Evolutionary conservation across 2,113 vertebrate genomes (phyloP).

Genomic region (Oncorhynchus nerka): DNA sequence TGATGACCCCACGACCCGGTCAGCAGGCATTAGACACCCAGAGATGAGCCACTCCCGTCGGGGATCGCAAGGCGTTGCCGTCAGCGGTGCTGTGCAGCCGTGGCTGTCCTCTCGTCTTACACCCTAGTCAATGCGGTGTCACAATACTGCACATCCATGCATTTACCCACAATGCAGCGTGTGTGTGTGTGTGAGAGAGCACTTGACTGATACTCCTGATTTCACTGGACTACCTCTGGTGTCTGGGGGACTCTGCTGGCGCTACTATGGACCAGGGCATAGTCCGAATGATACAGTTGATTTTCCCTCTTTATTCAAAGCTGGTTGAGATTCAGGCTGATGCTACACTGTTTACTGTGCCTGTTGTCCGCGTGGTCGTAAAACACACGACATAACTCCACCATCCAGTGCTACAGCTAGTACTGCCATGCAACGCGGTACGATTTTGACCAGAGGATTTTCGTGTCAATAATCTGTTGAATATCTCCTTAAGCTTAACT

Average conservation of each 20-base stretch:
- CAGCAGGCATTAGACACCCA: too few relatives aligned
- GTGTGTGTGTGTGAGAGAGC: not conserved
- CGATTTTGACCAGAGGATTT: not conserved
- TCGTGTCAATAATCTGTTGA: not conserved
- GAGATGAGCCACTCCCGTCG: too few relatives aligned
- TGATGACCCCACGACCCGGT: too few relatives aligned
- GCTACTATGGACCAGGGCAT: not conserved
- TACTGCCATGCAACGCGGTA: not conserved
- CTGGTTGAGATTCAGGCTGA: not conserved
- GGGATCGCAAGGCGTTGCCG: too few relatives aligned
- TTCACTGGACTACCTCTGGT: not conserved
- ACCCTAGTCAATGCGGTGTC: not conserved
- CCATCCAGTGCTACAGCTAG: not conserved
- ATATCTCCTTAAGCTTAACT: not conserved
- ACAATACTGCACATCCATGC: not conserved
- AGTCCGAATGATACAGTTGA: not conserved
- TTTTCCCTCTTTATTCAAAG: slow-evolving; percentile 3
- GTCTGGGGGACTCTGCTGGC: slow-evolving; percentile 4
- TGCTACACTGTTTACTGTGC: not conserved
- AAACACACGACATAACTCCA: slow-evolving; percentile 1
- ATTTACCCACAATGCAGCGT: not conserved
- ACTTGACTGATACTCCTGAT: slow-evolving; percentile 4
- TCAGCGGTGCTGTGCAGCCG: too few relatives aligned
- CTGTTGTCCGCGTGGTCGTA: not conserved
- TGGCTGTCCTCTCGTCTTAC: too few relatives aligned